Base-by-base conservation (phyloP, 2,113 vertebrate species). In the Alaudala cheleensis region DNA sequence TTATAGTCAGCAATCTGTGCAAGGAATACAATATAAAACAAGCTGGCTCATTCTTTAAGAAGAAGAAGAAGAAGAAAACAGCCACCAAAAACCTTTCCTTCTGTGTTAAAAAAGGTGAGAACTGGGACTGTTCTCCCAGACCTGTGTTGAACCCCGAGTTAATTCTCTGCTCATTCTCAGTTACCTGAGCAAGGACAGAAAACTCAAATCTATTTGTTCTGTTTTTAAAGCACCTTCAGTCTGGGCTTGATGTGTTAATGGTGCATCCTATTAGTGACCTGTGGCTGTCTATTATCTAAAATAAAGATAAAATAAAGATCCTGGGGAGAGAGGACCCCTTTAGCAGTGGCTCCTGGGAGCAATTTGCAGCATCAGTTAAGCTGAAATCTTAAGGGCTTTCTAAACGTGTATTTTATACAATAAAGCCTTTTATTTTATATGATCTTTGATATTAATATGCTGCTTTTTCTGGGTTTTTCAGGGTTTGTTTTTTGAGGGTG, bases 21-120 rank as follows among this genome's bases (percentile, higher is more conserved):
- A 99, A 99, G 93, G 98, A 98, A 71, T 99, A 99, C 66, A 93
- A 96, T 31, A 96, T 90, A 90, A 97, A 96, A 69, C 96, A 96
- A 90, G 95, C 98, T 89, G 97, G 96, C 3, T 98, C 98, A 0
- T 92, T 98, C n/a, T 97, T 98, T 37, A 98, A 97, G 89, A 97
- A 84, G 95, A 77, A 97, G 89, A 97, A 84, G 95, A 77, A 73
- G 81, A 98, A 97, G 69, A 99, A 98, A 96, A 96, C 97, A 26
- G 99, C 98, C 73, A 97, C 97, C 4, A 99, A 98, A 96, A 99
- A 98, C 67, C 15, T 99, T 82, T 99, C 99, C 12, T 99, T 99
- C 96, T 98, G 98, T 40, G 98, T 99, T 28, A 98, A 98, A 83
- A 99, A 98, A 99, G 99, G 99, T 99, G 31, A 82, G 97, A 81